Evolutionary conservation across 2,888 invertebrate genomes (phyloP).

Genomic region (Salticus scenicus): DNA sequence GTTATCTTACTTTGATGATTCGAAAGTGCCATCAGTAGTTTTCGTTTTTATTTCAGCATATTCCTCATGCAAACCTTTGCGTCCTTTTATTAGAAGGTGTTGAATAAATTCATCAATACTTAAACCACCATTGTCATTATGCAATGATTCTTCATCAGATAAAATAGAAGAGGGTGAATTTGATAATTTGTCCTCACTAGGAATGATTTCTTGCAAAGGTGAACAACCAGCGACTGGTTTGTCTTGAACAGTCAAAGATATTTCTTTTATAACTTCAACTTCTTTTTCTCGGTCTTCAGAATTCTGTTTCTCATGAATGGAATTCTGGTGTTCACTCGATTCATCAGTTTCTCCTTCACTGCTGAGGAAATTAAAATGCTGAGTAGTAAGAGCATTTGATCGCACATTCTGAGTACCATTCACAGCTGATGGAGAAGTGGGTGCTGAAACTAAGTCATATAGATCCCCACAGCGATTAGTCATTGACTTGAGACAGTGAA

Average conservation of each 20-base stretch:
- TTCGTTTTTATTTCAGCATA: slow-evolving; percentile 90
- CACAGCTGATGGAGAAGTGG: slow-evolving; percentile 43
- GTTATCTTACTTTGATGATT: slow-evolving; percentile 81
- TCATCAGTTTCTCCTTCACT: slow-evolving; percentile 65
- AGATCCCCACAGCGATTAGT: slow-evolving; percentile 70
- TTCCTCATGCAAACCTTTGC: slow-evolving; percentile 87
- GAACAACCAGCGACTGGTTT: slow-evolving; percentile 34
- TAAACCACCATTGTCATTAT: slow-evolving; percentile 75
- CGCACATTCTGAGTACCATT: slow-evolving; percentile 34
- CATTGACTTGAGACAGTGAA: slow-evolving; percentile 80
- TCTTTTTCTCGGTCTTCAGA: slow-evolving; percentile 72
- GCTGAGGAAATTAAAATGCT: slow-evolving; percentile 39
- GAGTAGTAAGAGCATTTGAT: slow-evolving; percentile 24
- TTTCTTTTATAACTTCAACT: slow-evolving; percentile 70
- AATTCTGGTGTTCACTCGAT: slow-evolving; percentile 74
- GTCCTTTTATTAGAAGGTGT: slow-evolving; percentile 84
- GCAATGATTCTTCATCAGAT: slow-evolving; percentile 58
- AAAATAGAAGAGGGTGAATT: slow-evolving; percentile 39
- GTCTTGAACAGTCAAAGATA: slow-evolving; percentile 41
- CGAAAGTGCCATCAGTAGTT: slow-evolving; percentile 91
- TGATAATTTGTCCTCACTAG: slow-evolving; percentile 34
- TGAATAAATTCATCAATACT: slow-evolving; percentile 85
- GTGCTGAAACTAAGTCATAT: slow-evolving; percentile 65
- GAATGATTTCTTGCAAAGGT: slow-evolving; percentile 26
- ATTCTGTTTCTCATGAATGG: slow-evolving; percentile 71